Percentiles rank a stretch among this genome's conserved stretches.
Conservation (phyloP, 2,113 vertebrate species). For the Ascaphus truei region DNA sequence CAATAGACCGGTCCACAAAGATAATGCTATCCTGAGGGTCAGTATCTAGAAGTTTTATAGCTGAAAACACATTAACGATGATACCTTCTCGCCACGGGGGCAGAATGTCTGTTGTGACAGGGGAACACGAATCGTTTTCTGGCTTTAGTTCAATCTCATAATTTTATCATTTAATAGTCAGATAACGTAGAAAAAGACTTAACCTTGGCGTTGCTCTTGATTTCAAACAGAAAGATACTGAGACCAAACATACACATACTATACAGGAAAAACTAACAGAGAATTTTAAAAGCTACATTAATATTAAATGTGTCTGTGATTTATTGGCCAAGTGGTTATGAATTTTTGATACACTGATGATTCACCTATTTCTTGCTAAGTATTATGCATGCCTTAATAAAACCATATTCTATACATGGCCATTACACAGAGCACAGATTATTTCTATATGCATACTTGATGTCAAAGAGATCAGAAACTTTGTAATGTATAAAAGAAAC, state of each 20-base stretch:
- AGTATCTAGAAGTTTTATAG: background rate
- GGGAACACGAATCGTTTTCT: background rate
- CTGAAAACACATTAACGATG: background rate
- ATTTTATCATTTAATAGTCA: slow-evolving; percentile 23
- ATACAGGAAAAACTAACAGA: slow-evolving; percentile 33
- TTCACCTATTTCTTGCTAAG: slow-evolving; percentile 23
- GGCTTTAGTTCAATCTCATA: background rate
- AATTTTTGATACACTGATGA: slow-evolving; percentile 36
- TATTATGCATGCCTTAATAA: slow-evolving; percentile 2
- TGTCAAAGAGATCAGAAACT: background rate
- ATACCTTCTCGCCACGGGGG: background rate
- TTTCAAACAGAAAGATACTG: slow-evolving; percentile 4
- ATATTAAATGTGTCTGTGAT: slow-evolving; percentile 34
- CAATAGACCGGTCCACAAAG: slow-evolving; percentile 1
- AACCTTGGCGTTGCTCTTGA: slow-evolving; percentile 24
- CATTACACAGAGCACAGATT: background rate
- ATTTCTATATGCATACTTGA: background rate
- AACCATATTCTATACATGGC: slow-evolving; percentile 9
- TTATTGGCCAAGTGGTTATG: slow-evolving; percentile 29
- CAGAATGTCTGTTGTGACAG: background rate
- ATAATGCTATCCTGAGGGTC: slow-evolving; percentile 3
- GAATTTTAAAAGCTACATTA: slow-evolving; percentile 36
- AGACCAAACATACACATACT: slow-evolving; percentile 26
- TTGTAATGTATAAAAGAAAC: background rate
- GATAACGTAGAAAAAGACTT: slow-evolving; percentile 9